A percentile compares a stretch with the other conserved stretches of the same genome.
Conservation (phyloP, 2,113 vertebrate species). For the Podarcis muralis region DNA sequence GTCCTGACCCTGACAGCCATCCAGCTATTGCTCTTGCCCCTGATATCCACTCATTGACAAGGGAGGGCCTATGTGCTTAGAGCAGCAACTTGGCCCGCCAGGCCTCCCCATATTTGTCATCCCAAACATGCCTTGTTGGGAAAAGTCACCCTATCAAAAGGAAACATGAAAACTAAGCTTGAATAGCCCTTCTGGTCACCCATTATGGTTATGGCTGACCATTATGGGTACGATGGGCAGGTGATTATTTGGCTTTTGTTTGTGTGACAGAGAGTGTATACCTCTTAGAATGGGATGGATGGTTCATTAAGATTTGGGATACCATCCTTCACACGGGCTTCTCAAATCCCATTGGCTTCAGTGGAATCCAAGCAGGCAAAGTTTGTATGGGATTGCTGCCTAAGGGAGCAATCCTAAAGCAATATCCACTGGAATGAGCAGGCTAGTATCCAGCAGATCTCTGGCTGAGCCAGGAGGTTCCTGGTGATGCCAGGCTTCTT, state of each 20-base stretch:
- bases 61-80: too few relatives aligned
- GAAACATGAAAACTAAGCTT: not conserved
- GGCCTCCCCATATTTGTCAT: not conserved
- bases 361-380: not conserved
- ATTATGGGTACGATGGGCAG: not conserved
- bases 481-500: too few relatives aligned
- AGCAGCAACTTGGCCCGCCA: too few relatives aligned
- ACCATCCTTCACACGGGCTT: not conserved
- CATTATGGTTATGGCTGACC: not conserved
- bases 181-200: not conserved
- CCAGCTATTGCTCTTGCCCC: too few relatives aligned
- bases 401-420: not conserved
- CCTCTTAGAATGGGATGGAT: too few relatives aligned
- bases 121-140: too few relatives aligned
- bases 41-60: too few relatives aligned
- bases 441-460: too few relatives aligned
- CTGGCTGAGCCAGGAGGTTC: too few relatives aligned
- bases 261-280: too few relatives aligned
- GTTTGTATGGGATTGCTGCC: not conserved
- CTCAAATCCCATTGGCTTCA: not conserved
- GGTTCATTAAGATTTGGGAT: not conserved
- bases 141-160: not conserved
- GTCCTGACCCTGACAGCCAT: too few relatives aligned
- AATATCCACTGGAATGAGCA: too few relatives aligned
- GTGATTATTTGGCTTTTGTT: not conserved